phyloP scores from a whole-genome alignment of 2,113 vertebrate genomes.

The Cynopterus brachyotis region DNA sequence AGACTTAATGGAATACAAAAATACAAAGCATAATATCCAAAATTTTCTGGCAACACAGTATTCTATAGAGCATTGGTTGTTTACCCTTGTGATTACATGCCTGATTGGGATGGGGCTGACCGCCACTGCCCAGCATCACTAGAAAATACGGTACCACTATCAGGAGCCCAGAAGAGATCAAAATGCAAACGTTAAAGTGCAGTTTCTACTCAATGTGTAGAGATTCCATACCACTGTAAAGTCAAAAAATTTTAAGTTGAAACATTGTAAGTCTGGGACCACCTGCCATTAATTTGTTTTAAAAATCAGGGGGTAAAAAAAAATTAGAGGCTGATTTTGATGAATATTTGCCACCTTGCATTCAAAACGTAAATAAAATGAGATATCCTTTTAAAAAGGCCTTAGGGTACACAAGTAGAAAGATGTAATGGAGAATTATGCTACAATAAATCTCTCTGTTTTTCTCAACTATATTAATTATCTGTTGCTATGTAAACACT shows the following conservation, averaged over 20 bases:
- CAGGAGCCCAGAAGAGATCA: neutral
- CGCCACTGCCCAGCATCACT: neutral
- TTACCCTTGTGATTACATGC: neutral
- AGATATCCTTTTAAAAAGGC: neutral
- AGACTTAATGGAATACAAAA: neutral
- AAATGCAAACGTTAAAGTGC: neutral
- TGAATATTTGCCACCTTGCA: neutral
- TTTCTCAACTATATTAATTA: neutral
- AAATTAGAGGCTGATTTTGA: neutral
- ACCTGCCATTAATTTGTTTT: neutral
- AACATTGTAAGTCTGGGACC: neutral
- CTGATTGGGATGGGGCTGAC: neutral
- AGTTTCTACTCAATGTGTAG: neutral
- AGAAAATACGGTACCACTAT: neutral
- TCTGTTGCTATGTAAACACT: neutral
- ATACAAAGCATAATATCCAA: neutral
- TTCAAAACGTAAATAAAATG: neutral
- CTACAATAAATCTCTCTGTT: neutral
- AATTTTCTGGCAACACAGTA: neutral
- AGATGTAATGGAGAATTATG: neutral
- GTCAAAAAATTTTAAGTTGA: neutral
- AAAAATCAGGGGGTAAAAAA: neutral
- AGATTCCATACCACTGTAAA: neutral
- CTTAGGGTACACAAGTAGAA: neutral
- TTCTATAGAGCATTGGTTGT: neutral